Evolutionary conservation across 2,888 invertebrate genomes (phyloP), one percentile per base, ranked within the genome.

Genomic region (Cheilosia soror): DNA sequence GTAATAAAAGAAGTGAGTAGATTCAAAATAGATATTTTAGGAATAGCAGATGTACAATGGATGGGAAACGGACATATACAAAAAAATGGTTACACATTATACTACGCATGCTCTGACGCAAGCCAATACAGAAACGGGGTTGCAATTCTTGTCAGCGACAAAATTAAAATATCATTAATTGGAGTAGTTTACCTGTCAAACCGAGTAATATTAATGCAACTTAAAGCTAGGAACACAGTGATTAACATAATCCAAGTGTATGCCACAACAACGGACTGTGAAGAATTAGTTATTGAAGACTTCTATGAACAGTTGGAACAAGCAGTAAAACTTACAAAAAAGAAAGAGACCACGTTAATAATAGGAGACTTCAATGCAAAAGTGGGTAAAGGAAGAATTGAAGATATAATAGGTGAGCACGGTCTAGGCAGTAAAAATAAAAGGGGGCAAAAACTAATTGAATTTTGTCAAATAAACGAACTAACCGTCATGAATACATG

Each of bases 171-270:
- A 13, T 62, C 44, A 25, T 44, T 47, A 25, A 44, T n/a, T 44
- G 44, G 62, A 29, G 62, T 62, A n/a, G n/a, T 27, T 29, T 44
- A 44, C 5, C 6, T 31, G 4, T 44, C 29, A 44, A 62, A 42
- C 6, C 27, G 62, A 40, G 42, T 60, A 27, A 60, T 60, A 42
- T 9, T 42, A 60, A 60, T 60, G 25, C 51, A 51, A 51, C 27
- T 51, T 27, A 51, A 55, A 11, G 7, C 42, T 62, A n/a, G 11
- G 1, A 33, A 60, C 13, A 60, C 13, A 15, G 2, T 20, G 27
- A 60, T 60, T 5, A 60, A 60, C 60, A 42, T 63, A 13, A 49
- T 63, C 25, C 47, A 47, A 49, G 37, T 57, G 15, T 47, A 63
- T 49, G 63, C 29, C 25, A 49, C 63, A 63, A 47, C 63, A 44